Conservation (phyloP, 2,113 vertebrate genomes). For the Toxotes chatareus region DNA sequence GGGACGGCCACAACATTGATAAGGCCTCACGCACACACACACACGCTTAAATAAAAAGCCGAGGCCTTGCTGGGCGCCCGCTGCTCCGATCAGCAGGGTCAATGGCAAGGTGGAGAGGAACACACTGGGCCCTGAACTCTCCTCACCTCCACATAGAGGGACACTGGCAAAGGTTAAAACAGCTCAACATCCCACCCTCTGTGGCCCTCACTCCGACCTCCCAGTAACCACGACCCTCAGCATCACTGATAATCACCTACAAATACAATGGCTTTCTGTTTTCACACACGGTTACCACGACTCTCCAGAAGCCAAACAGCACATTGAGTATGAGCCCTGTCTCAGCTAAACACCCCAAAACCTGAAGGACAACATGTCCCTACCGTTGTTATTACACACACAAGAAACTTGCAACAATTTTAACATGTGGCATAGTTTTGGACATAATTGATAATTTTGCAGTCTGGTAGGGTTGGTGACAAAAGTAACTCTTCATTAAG, state of each 20-base stretch:
- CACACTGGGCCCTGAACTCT: conserved; percentile 94
- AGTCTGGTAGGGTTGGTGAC: conserved; percentile 49
- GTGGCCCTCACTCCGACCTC: conserved; percentile 67
- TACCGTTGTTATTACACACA: conserved; percentile 38
- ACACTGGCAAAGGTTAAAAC: conserved; percentile 98
- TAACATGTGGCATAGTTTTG: conserved; percentile 13
- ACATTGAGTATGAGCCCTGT: conserved; percentile 14
- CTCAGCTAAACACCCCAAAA: conserved; percentile 23
- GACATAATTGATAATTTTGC: conserved; percentile 20
- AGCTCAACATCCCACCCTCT: conserved; percentile 85
- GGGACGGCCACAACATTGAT: conserved; percentile 92
- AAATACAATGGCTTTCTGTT: conserved; percentile 66
- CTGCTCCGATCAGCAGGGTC: conserved; percentile 92
- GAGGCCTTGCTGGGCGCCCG: conserved; percentile 93
- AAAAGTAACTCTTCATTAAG: conserved; percentile 61
- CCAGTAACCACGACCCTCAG: conserved; percentile 64
- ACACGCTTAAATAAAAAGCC: conserved; percentile 89
- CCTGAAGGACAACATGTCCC: conserved; percentile 27
- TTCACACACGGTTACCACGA: conserved; percentile 53
- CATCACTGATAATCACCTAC: conserved; percentile 59
- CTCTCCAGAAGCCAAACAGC: conserved; percentile 34
- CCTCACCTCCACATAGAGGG: conserved; percentile 92
- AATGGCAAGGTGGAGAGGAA: conserved; percentile 91
- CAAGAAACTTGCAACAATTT: conserved; percentile 40
- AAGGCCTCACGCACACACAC: conserved; percentile 89